Conservation (phyloP, 2,113 vertebrate genomes). For the Dipodomys merriami region DNA sequence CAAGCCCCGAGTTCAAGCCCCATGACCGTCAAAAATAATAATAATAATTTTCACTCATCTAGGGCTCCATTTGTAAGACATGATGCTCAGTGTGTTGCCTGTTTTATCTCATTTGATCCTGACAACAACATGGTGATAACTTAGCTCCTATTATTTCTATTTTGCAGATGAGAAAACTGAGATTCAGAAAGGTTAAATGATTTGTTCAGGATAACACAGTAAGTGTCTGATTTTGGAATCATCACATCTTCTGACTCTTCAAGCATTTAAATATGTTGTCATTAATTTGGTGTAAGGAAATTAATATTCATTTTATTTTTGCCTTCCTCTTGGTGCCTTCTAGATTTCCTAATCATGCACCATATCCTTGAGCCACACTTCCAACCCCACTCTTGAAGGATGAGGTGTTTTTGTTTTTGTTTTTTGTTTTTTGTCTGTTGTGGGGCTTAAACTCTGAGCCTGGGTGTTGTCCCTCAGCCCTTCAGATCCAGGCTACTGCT, state of each 20-base stretch:
- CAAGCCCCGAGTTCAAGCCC: too few species aligned
- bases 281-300: neutral
- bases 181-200: constrained; percentile 7
- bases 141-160: neutral
- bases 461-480: too few species aligned
- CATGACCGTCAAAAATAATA: too few species aligned
- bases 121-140: constrained; percentile 4
- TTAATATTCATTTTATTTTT: neutral
- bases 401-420: neutral
- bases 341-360: neutral
- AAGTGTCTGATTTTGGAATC: neutral
- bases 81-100: neutral
- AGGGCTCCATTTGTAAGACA: neutral
- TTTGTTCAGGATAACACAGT: constrained; percentile 30
- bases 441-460: too few species aligned
- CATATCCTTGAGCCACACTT: neutral
- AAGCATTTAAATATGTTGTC: neutral
- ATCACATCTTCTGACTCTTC: neutral
- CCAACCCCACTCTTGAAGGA: neutral
- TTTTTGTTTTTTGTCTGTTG: too few species aligned
- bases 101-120: neutral
- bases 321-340: neutral
- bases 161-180: constrained; percentile 43
- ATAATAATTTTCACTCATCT: neutral
- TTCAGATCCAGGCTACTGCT: too few species aligned